A percentile compares a stretch with the other conserved stretches of the same genome.
phyloP scores from a whole-genome alignment of 1,140 invertebrate genomes.

The Cyclina sinensis region DNA sequence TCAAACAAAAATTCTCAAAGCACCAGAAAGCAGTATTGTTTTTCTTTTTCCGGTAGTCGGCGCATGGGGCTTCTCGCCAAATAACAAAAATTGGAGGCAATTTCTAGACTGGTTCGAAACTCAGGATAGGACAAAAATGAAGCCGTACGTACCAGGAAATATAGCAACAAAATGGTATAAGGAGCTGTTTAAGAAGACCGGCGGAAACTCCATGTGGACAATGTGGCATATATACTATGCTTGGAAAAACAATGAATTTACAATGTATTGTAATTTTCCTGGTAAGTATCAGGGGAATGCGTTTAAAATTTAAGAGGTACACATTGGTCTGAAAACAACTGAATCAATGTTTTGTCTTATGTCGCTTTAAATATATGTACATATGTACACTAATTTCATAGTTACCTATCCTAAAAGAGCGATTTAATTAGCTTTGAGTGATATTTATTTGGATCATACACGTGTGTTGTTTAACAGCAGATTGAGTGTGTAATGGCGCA shows the following conservation, averaged over 20 bases:
- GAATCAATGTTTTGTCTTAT: too few relatives aligned
- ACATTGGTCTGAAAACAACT: too few relatives aligned
- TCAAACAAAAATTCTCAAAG: neutral
- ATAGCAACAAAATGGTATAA: constrained; percentile 67
- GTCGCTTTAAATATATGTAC: too few relatives aligned
- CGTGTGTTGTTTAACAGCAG: too few relatives aligned
- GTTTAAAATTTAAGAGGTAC: too few relatives aligned
- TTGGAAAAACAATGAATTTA: too few relatives aligned
- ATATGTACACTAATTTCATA: too few relatives aligned
- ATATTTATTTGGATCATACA: too few relatives aligned
- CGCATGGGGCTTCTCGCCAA: constrained; percentile 78
- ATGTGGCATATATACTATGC: constrained; percentile 80
- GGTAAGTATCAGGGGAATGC: too few relatives aligned
- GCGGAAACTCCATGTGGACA: constrained; percentile 72
- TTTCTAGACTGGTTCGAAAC: constrained; percentile 74
- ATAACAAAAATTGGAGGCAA: constrained; percentile 68
- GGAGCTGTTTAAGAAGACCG: constrained; percentile 33
- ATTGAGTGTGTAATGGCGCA: too few relatives aligned
- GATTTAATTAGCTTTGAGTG: too few relatives aligned
- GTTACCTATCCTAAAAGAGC: too few relatives aligned
- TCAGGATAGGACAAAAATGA: neutral
- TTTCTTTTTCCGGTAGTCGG: constrained; percentile 74
- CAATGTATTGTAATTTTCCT: constrained; percentile 52
- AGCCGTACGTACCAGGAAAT: constrained; percentile 70
- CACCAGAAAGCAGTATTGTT: constrained; percentile 43